A percentile compares a stretch with the other conserved stretches of the same genome.
phyloP scores from a whole-genome alignment of 2,797 vertebrate genomes.

The Streptopelia turtur region DNA sequence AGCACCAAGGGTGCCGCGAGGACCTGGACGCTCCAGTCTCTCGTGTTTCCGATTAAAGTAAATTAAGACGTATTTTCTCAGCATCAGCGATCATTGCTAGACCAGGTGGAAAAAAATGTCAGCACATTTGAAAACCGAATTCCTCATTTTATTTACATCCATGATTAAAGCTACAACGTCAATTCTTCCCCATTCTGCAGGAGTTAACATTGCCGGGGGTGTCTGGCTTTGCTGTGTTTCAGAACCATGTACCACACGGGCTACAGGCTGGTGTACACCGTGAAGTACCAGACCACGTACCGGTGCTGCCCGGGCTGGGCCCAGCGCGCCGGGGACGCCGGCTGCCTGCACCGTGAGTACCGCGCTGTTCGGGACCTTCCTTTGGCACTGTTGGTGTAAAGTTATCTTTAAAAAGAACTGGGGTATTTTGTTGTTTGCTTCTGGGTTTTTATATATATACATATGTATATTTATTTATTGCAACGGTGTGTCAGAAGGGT shows the following conservation, averaged over 20 bases:
- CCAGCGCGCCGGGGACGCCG: conserved; percentile 82
- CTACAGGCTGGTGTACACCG: conserved; percentile 86
- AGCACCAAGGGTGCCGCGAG: not conserved
- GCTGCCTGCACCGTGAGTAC: conserved; percentile 92
- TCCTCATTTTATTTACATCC: not conserved
- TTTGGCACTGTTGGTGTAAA: rapidly evolving
- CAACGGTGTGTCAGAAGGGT: not conserved
- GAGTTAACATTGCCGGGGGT: rapidly evolving
- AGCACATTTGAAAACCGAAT: not conserved
- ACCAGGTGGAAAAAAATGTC: not conserved
- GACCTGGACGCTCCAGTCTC: not conserved
- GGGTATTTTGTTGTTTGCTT: rapidly evolving
- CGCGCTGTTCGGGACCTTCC: rapidly evolving
- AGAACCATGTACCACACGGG: conserved; percentile 88
- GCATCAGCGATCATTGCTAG: not conserved
- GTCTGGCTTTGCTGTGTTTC: conserved; percentile 13
- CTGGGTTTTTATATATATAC: not conserved
- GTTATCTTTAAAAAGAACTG: not conserved
- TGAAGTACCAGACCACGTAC: conserved; percentile 80
- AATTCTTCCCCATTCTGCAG: not conserved
- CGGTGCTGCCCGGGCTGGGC: conserved; percentile 93
- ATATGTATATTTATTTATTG: not conserved
- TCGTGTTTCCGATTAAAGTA: not conserved
- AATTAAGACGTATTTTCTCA: not conserved
- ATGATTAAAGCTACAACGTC: too few relatives aligned